Percentiles rank a stretch among this genome's conserved stretches.
Evolutionary conservation across 2,888 invertebrate genomes (phyloP).

Genomic region (Parnassius glacialis): DNA sequence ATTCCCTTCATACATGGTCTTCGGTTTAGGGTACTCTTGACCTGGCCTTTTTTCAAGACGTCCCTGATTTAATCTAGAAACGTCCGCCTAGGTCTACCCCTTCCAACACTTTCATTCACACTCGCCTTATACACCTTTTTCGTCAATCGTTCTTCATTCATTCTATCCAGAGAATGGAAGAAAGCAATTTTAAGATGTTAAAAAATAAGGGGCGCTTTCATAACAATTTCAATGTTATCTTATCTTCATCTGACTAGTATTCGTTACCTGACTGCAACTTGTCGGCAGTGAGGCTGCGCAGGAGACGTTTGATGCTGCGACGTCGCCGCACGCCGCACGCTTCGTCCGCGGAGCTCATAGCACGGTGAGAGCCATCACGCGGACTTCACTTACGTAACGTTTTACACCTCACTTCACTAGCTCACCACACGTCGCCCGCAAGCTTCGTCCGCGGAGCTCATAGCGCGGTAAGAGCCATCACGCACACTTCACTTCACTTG

Average conservation of each 20-base stretch:
- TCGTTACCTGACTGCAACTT: constrained; percentile 64
- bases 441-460: constrained; percentile 61
- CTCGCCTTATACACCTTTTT: no score
- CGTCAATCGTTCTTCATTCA: no score
- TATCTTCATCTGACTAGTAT: not conserved
- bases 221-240: no score
- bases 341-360: constrained; percentile 62
- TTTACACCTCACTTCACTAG: constrained; percentile 1
- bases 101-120: no score
- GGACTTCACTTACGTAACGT: constrained; percentile 4
- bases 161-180: no score
- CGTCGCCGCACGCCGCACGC: constrained; percentile 66
- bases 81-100: no score
- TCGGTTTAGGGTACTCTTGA: no score
- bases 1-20: no score
- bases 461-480: constrained; percentile 34
- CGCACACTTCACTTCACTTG: constrained; percentile 10
- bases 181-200: no score
- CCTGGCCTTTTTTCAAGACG: no score
- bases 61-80: no score
- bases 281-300: constrained; percentile 75
- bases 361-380: constrained; percentile 28
- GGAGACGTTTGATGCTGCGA: constrained; percentile 73
- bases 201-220: no score
- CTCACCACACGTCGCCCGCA: constrained; percentile 34